Evolutionary conservation across 2,113 vertebrate species (phyloP).

Genomic region (Carassius gibelio): DNA sequence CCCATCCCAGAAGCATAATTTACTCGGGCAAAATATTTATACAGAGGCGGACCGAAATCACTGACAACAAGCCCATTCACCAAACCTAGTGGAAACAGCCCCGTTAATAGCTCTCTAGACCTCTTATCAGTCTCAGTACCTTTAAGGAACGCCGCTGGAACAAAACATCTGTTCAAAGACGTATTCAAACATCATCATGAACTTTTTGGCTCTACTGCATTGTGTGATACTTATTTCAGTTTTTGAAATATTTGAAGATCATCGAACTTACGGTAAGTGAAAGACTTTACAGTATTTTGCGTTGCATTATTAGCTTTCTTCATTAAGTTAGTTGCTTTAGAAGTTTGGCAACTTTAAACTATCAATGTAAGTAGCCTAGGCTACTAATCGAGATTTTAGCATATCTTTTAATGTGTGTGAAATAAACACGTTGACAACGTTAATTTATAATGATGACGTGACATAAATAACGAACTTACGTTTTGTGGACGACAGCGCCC

Average conservation of each 20-base stretch:
- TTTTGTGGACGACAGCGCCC: not conserved
- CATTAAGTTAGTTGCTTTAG: not conserved
- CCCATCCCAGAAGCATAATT: constrained; percentile 81
- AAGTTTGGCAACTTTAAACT: not conserved
- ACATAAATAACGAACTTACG: not conserved
- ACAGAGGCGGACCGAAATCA: constrained; percentile 78
- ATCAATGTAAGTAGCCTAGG: too few relatives aligned
- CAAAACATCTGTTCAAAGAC: constrained; percentile 39
- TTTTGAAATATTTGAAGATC: constrained; percentile 66
- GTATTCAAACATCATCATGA: constrained; percentile 62
- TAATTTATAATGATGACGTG: not conserved
- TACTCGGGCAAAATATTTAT: constrained; percentile 81
- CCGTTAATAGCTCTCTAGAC: constrained; percentile 23
- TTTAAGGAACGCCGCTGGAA: constrained; percentile 42
- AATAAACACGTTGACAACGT: not conserved
- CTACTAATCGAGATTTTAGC: not conserved
- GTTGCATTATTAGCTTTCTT: not conserved
- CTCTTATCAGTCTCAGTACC: constrained; percentile 55
- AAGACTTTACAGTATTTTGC: not conserved
- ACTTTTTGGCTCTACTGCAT: constrained; percentile 59
- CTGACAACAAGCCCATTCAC: constrained; percentile 79
- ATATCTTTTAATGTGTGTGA: not conserved
- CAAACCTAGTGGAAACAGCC: constrained; percentile 64
- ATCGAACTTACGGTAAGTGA: constrained; percentile 73
- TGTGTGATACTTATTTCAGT: constrained; percentile 64